phyloP scores from a whole-genome alignment of 2,888 invertebrate genomes.

The Minunthozetes semirufus region DNA sequence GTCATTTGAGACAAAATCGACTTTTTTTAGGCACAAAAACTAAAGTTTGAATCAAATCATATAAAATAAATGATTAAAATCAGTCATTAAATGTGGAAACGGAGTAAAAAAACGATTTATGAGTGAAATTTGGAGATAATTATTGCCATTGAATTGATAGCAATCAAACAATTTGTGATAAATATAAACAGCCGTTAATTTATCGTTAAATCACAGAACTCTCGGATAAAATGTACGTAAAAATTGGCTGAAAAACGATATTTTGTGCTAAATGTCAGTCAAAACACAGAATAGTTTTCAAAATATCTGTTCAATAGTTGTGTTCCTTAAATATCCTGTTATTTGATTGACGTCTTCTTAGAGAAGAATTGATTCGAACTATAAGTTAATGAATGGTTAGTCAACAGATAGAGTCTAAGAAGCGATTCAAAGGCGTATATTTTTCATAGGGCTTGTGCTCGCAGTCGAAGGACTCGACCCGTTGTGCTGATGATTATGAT shows the following conservation, averaged over 20 bases:
- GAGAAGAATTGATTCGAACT: background rate
- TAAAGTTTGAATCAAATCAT: no score
- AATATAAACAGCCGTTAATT: background rate
- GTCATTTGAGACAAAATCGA: background rate
- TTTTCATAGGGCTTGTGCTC: conserved; percentile 2
- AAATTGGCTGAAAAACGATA: background rate
- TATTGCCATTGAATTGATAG: background rate
- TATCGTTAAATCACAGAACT: conserved; percentile 9
- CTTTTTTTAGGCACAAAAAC: background rate
- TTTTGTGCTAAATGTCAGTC: background rate
- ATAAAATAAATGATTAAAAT: background rate
- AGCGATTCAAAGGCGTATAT: conserved; percentile 23
- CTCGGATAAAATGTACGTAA: background rate
- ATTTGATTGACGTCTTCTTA: background rate
- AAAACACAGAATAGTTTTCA: background rate
- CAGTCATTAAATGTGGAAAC: background rate
- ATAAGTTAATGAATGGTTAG: background rate
- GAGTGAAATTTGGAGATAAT: background rate
- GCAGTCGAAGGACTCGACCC: conserved; percentile 2
- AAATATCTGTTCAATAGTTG: background rate
- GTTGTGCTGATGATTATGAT: conserved; percentile 22
- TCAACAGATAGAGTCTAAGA: background rate
- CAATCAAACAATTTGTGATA: background rate
- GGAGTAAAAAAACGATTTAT: background rate
- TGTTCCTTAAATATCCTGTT: background rate